Percentiles rank a stretch among this genome's conserved stretches.
Evolutionary conservation across 1,140 invertebrate genomes (phyloP).

Genomic region (Asbolus verrucosus): DNA sequence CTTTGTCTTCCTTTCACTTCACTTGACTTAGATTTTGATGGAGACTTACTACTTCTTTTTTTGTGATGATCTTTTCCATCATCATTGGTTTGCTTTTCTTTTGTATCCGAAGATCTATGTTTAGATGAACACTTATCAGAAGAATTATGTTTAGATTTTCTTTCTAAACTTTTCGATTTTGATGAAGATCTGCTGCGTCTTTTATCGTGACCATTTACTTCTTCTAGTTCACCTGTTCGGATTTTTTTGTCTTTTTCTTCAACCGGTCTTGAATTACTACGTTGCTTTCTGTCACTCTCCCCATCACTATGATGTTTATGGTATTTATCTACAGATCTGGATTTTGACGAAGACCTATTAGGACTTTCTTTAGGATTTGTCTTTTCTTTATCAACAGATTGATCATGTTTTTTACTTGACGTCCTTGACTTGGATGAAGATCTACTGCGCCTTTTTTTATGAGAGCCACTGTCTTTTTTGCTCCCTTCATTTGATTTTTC

Average conservation of each 20-base stretch:
- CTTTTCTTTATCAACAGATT: background rate
- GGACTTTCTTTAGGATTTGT: background rate
- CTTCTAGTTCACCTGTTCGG: too few species aligned
- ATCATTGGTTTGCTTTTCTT: background rate
- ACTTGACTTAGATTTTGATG: conserved; percentile 8
- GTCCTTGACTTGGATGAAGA: conserved; percentile 12
- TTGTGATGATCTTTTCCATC: conserved; percentile 1
- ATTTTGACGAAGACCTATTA: conserved; percentile 15
- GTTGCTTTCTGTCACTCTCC: conserved; percentile 2
- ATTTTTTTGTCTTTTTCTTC: background rate
- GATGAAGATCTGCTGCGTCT: conserved; percentile 8
- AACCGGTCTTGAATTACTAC: conserved; percentile 16
- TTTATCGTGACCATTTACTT: conserved; percentile 4
- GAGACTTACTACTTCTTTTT: conserved; percentile 17
- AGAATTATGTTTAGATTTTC: conserved; percentile 3
- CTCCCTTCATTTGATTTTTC: background rate
- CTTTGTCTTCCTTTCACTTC: background rate
- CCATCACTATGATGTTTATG: conserved; percentile 6
- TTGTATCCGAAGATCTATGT: conserved; percentile 8
- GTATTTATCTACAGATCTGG: background rate
- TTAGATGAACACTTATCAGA: background rate
- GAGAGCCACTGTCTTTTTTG: background rate
- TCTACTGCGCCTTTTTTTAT: conserved; percentile 6
- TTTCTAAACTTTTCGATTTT: conserved; percentile 12
- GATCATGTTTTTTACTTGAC: background rate